These are phyloP conservation scores for Sesia bembeciformis DNA, from an alignment of 2,888 invertebrate genomes.

Conservation along the genomic window DNA sequence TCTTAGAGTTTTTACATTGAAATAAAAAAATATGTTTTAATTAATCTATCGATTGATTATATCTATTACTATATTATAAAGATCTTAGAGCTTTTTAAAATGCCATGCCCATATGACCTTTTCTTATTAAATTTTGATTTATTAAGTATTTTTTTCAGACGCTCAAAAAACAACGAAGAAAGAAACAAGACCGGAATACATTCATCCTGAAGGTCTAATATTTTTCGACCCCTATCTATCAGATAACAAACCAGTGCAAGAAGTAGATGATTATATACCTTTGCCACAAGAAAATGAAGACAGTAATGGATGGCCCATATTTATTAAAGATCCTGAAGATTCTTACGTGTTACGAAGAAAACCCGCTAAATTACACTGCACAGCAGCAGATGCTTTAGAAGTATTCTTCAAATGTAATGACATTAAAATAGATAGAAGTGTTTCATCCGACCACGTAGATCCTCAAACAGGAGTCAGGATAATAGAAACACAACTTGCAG, in stretches of 20 bases:
- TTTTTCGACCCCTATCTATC: conserved; percentile 61
- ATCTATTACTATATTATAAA: too few species aligned
- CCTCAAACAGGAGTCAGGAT: conserved; percentile 86
- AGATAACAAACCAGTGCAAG: conserved; percentile 50
- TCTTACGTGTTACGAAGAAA: conserved; percentile 91
- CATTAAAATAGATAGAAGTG: conserved; percentile 67
- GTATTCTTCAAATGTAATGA: conserved; percentile 87
- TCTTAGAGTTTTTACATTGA: too few species aligned
- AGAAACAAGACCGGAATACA: conserved; percentile 60
- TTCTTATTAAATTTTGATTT: neutral
- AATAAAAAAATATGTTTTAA: too few species aligned
- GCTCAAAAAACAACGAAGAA: conserved; percentile 52
- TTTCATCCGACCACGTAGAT: conserved; percentile 83
- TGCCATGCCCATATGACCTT: too few species aligned
- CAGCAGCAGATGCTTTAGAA: conserved; percentile 92
- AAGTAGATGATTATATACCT: conserved; percentile 65
- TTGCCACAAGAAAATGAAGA: conserved; percentile 74
- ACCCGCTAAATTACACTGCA: conserved; percentile 90
- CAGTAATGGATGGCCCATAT: conserved; percentile 85
- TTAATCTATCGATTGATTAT: too few species aligned
- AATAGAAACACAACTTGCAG: conserved; percentile 83
- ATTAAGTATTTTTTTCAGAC: conserved; percentile 31
- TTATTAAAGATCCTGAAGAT: conserved; percentile 89
- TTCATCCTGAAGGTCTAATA: conserved; percentile 57
- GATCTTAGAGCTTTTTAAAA: too few species aligned